phyloP scores from a whole-genome alignment of 2,797 vertebrate genomes.

The Sebastes cheni region DNA sequence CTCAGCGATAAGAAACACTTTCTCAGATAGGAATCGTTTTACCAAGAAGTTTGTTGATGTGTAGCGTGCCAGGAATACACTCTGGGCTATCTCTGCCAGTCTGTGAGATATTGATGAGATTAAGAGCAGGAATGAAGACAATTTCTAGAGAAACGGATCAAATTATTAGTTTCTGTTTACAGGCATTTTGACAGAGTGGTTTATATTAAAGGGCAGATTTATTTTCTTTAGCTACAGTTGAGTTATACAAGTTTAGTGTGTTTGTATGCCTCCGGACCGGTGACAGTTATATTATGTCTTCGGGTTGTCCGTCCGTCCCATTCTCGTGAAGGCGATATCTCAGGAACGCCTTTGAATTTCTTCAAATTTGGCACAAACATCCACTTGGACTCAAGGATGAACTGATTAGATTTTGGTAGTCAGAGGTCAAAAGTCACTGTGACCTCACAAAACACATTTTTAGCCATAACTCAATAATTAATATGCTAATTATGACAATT shows the following conservation, averaged over 20 bases:
- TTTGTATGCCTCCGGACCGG: neutral
- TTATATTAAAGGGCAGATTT: conserved; percentile 26
- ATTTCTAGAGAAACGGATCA: neutral
- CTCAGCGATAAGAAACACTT: conserved; percentile 33
- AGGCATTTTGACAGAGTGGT: neutral
- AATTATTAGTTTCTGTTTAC: neutral
- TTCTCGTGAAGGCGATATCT: too few relatives aligned
- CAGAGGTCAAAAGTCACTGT: too few relatives aligned
- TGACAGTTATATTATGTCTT: neutral
- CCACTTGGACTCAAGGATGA: too few relatives aligned
- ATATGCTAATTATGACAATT: too few relatives aligned
- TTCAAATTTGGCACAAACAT: too few relatives aligned
- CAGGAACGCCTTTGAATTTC: too few relatives aligned
- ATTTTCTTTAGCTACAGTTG: neutral
- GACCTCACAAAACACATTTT: too few relatives aligned
- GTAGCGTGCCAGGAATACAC: conserved; percentile 2
- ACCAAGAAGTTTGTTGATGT: conserved; percentile 14
- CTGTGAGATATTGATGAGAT: conserved; percentile 15
- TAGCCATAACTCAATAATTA: too few relatives aligned
- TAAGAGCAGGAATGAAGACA: conserved; percentile 13
- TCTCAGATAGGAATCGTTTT: conserved; percentile 18
- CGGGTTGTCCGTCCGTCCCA: too few relatives aligned
- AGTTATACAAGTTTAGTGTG: neutral
- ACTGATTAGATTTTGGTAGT: too few relatives aligned
- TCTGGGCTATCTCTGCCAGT: neutral